These are phyloP conservation scores for Nyctalus aviator DNA, from an alignment of 2,797 vertebrate species.

Conservation along the genomic window DNA sequence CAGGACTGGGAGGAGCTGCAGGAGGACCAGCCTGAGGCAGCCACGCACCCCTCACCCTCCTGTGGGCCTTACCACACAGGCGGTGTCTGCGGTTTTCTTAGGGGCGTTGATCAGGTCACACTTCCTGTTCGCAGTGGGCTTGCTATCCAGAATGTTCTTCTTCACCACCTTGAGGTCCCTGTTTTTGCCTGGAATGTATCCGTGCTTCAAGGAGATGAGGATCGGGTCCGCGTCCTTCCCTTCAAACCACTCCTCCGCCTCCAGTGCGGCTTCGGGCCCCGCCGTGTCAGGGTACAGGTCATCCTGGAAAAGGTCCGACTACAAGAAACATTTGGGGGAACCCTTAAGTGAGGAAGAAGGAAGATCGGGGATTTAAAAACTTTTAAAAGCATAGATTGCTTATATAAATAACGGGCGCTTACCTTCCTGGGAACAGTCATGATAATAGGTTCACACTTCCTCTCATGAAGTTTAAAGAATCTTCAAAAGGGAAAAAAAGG, in stretches of 20 bases:
- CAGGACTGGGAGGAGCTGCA: background rate
- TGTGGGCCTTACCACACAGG: slow-evolving; percentile 89
- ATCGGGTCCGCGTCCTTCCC: slow-evolving; percentile 96
- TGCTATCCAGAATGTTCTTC: slow-evolving; percentile 97
- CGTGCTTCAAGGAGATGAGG: slow-evolving; percentile 96
- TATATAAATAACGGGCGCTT: slow-evolving; percentile 75
- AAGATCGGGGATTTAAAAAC: background rate
- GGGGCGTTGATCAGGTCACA: slow-evolving; percentile 90
- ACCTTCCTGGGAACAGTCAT: slow-evolving; percentile 99
- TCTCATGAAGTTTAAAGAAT: slow-evolving; percentile 98
- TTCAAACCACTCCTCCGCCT: slow-evolving; percentile 98
- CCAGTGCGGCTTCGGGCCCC: slow-evolving; percentile 94
- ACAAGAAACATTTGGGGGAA: slow-evolving; percentile 49
- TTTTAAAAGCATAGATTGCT: background rate
- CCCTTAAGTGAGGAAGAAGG: background rate
- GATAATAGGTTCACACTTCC: slow-evolving; percentile 98
- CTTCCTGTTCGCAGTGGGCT: slow-evolving; percentile 91
- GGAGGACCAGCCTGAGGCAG: no score
- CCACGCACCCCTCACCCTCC: background rate
- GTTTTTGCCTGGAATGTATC: slow-evolving; percentile 95
- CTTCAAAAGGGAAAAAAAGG: slow-evolving; percentile 84
- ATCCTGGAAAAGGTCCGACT: slow-evolving; percentile 99
- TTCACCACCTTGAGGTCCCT: slow-evolving; percentile 97
- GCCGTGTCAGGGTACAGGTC: slow-evolving; percentile 98
- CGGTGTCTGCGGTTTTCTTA: slow-evolving; percentile 89